Base-by-base conservation (phyloP, 2,797 vertebrate genomes). In the Eleutherodactylus coqui region DNA sequence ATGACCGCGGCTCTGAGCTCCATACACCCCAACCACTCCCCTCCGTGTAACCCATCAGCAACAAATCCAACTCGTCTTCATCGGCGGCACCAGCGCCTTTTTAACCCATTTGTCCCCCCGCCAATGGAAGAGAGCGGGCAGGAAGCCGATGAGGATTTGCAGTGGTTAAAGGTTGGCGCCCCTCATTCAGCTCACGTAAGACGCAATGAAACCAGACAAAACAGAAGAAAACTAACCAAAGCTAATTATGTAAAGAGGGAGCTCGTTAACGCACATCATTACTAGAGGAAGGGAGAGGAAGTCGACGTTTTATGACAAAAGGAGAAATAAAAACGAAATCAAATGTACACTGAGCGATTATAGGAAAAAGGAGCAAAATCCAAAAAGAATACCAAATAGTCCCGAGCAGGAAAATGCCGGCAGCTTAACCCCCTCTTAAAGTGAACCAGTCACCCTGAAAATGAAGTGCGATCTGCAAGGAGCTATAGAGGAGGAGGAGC, bases 301-400 rank as follows among this genome's bases (percentile, higher is more conserved):
- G 94, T 94, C 94, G 95, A 95, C 94, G 94, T 95, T 95, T 95
- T 95, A 95, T 95, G 94, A 95, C 94, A 94, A 95, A 95, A 93
- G 94, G 92, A 92, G 94, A 95, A 95, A 95, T 95, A 95, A 95
- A 95, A 95, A 93, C 92, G 92, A 93, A 94, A 93, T 92, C 92
- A 82, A 72, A 91, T 93, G 93, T 91, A 92, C 90, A 62, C 93
- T 92, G 91, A 94, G 92, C 93, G 94, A 94, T 95, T 94, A 94
- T 94, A 92, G 92, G 93, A 93, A 94, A 94, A 93, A 92, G 93
- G 93, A 94, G 51, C 92, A 91, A 92, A 93, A 93, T 92, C 90
- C 91, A 90, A 93, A 93, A 90, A 92, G 93, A 93, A 94, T 93
- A 94, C 93, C 93, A 95, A 94, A 93, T 86, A 84, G 83, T 21